Evolutionary conservation across 2,113 vertebrate species (phyloP).

Genomic region (Sardina pilchardus): DNA sequence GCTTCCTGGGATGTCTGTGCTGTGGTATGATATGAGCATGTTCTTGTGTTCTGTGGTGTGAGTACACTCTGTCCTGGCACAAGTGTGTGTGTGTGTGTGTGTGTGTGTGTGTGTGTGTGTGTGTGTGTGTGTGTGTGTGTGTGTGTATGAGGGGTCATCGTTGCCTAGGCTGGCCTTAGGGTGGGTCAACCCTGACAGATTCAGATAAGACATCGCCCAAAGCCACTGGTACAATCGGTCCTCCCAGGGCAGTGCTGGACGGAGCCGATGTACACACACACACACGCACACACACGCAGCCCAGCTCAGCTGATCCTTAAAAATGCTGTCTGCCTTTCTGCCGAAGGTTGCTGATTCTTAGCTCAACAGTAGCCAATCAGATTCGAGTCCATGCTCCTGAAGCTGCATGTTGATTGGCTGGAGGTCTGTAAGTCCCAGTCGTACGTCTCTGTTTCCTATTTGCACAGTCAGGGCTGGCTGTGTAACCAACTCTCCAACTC

Average conservation of each 20-base stretch:
- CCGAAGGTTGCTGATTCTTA: neutral
- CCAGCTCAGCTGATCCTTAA: neutral
- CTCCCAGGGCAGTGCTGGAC: neutral
- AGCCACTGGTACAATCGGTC: neutral
- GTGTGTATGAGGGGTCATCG: neutral
- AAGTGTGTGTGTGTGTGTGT: slow-evolving; percentile 8
- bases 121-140: neutral
- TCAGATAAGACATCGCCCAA: slow-evolving; percentile 42
- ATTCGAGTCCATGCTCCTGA: neutral
- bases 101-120: slow-evolving; percentile 25
- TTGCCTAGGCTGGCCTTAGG: slow-evolving; percentile 6
- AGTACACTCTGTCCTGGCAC: too few relatives aligned
- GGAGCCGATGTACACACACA: neutral
- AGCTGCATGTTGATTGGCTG: neutral
- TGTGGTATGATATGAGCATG: neutral
- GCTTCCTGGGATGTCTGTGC: neutral
- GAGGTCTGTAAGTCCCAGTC: neutral
- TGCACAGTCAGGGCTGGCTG: too few relatives aligned
- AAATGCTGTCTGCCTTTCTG: neutral
- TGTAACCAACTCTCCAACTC: too few relatives aligned
- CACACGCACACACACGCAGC: neutral
- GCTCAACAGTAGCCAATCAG: neutral
- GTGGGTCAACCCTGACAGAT: slow-evolving; percentile 40
- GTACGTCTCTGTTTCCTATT: neutral
- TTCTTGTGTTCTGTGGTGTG: neutral